phyloP scores from a whole-genome alignment of 2,888 invertebrate genomes.

The Eupithecia dodoneata region DNA sequence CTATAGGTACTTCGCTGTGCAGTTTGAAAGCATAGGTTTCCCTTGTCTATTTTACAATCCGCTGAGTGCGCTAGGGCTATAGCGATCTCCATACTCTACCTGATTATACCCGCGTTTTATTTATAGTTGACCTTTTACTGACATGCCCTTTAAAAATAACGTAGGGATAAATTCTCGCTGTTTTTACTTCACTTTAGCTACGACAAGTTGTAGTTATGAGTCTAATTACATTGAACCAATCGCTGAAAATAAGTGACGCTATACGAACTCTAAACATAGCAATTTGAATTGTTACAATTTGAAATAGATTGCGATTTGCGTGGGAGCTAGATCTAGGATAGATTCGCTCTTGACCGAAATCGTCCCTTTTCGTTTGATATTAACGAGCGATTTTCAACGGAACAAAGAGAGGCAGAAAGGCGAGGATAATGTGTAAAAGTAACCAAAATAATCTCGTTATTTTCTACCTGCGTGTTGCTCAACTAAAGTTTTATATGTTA shows the following conservation, averaged over 20 bases:
- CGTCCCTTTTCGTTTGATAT: neutral
- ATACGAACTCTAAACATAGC: neutral
- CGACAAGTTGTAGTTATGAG: neutral
- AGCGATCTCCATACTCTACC: neutral
- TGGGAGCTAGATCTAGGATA: neutral
- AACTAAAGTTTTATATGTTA: no score
- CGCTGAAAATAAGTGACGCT: neutral
- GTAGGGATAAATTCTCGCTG: neutral
- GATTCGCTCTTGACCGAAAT: neutral
- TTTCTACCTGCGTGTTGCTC: neutral
- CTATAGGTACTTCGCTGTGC: neutral
- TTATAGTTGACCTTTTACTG: neutral
- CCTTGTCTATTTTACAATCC: neutral
- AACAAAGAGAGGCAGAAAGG: neutral
- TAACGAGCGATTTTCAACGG: neutral
- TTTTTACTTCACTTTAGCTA: neutral
- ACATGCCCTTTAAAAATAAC: neutral
- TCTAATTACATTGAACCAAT: neutral
- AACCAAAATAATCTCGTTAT: neutral
- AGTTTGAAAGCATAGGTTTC: neutral
- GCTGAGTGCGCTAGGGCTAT: neutral
- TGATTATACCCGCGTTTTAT: neutral
- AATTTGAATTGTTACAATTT: neutral
- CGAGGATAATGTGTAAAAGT: neutral
- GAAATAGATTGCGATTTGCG: neutral